Conservation (phyloP, 2,797 vertebrate genomes). For the Esox lucius region DNA sequence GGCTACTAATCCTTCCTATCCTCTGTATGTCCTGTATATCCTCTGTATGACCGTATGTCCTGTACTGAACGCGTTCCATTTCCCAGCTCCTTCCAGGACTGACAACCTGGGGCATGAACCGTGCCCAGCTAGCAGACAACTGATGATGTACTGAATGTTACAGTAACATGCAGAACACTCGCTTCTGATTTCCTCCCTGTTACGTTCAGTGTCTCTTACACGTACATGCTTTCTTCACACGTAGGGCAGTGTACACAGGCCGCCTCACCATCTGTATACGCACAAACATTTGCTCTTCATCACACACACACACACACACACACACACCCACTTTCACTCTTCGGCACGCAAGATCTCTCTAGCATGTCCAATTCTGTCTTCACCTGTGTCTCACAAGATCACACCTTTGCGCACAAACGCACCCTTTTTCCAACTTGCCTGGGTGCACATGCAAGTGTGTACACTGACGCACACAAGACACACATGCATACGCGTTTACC, state of each 20-base stretch:
- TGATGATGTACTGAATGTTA: too few species aligned
- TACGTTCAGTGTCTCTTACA: too few species aligned
- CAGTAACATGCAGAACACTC: too few species aligned
- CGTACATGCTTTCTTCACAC: too few species aligned
- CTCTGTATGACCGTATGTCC: background rate
- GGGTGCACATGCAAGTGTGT: background rate
- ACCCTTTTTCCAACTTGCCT: background rate
- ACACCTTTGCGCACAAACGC: background rate
- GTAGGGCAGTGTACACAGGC: too few species aligned
- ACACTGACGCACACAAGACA: background rate
- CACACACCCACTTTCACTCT: background rate
- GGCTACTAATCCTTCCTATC: background rate
- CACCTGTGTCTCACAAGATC: background rate
- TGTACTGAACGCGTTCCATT: too few species aligned
- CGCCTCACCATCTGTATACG: background rate
- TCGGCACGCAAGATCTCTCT: background rate
- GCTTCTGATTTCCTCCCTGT: too few species aligned
- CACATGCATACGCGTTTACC: background rate
- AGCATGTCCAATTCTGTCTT: background rate
- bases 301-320: conserved; percentile 13
- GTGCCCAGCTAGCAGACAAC: background rate
- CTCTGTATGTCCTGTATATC: background rate
- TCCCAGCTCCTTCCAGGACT: background rate
- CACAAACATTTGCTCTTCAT: background rate
- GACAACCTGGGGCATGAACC: background rate